These are phyloP conservation scores for Sinelater perroti DNA, from an alignment of 2,888 invertebrate genomes.

Conservation along the genomic window DNA sequence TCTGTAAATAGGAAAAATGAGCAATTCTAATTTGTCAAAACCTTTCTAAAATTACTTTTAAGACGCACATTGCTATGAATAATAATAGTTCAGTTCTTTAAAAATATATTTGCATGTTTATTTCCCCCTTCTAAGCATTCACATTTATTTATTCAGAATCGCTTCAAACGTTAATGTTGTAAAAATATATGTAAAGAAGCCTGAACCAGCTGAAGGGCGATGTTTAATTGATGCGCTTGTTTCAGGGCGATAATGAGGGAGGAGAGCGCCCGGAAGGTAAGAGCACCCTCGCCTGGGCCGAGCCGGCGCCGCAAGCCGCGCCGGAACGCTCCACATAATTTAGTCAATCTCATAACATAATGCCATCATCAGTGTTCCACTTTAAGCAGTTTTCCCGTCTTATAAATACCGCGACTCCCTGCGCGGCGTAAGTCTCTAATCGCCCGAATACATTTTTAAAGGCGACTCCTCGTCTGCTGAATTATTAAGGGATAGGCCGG, in stretches of 20 bases:
- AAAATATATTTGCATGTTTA: too few relatives aligned
- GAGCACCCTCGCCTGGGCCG: conserved; percentile 33
- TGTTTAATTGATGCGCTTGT: conserved; percentile 24
- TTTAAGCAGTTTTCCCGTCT: conserved; percentile 50
- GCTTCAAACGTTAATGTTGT: too few relatives aligned
- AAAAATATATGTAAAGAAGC: too few relatives aligned
- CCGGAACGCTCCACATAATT: conserved; percentile 48
- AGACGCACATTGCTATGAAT: too few relatives aligned
- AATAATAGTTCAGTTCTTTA: too few relatives aligned
- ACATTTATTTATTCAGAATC: too few relatives aligned
- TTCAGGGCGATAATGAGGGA: conserved; percentile 23
- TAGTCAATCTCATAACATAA: conserved; percentile 49
- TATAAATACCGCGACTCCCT: conserved; percentile 47
- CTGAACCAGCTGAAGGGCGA: conserved; percentile 6
- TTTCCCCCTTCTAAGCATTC: too few relatives aligned
- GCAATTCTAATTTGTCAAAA: too few relatives aligned
- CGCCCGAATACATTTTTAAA: conserved; percentile 52
- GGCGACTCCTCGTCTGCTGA: conserved; percentile 48
- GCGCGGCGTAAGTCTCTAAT: conserved; percentile 48
- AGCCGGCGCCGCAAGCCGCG: conserved; percentile 35
- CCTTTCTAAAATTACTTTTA: too few relatives aligned
- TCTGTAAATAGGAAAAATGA: too few relatives aligned
- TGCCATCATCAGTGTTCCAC: conserved; percentile 49
- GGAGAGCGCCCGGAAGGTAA: conserved; percentile 27
- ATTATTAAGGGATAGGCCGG: conserved; percentile 51